These are phyloP conservation scores for Operophtera brumata DNA, from an alignment of 2,888 invertebrate species.

Conservation along the genomic window DNA sequence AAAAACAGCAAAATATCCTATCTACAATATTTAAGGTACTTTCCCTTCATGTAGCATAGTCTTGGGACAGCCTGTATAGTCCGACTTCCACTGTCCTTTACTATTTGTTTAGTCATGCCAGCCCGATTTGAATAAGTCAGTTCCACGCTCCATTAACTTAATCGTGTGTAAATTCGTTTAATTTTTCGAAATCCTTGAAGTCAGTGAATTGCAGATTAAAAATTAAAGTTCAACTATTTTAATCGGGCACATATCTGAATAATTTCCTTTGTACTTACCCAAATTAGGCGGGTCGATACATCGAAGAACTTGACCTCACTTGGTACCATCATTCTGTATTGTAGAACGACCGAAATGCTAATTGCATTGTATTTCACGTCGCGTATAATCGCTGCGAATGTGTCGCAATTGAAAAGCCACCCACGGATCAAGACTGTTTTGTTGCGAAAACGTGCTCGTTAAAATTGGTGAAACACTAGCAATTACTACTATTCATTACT, in stretches of 20 bases:
- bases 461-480: constrained; percentile 26
- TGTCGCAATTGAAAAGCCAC: constrained; percentile 51
- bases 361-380: constrained; percentile 42
- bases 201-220: neutral
- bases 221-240: neutral
- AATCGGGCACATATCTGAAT: constrained; percentile 2
- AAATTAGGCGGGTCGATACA: neutral
- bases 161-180: neutral
- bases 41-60: no score
- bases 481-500: no score
- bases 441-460: constrained; percentile 37
- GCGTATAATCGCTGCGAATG: constrained; percentile 53
- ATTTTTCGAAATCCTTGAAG: neutral
- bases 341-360: neutral
- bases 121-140: constrained; percentile 37
- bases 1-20: no score
- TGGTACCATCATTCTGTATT: neutral
- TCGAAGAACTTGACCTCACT: constrained; percentile 11
- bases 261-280: neutral
- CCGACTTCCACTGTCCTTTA: constrained; percentile 55
- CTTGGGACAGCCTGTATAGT: no score
- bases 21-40: no score
- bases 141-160: constrained; percentile 21
- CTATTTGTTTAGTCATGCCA: constrained; percentile 53
- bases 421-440: constrained; percentile 43